These are phyloP conservation scores for Sphyrna mokarran DNA, from an alignment of 2,113 vertebrate species.

Conservation along the genomic window DNA sequence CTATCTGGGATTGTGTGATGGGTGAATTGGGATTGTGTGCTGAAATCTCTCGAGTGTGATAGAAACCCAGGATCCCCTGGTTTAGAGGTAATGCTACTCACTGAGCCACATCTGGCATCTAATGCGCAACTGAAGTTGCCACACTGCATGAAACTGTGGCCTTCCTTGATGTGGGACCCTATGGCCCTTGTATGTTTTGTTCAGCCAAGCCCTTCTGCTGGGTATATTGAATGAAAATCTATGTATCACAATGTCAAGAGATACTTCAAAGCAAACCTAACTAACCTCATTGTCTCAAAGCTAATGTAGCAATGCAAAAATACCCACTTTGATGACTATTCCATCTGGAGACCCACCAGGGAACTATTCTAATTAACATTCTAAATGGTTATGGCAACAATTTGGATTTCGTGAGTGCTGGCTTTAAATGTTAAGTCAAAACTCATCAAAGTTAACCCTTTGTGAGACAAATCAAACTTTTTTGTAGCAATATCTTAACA, in stretches of 20 bases:
- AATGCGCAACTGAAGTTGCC: neutral
- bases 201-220: neutral
- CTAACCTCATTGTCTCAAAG: constrained; percentile 29
- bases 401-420: constrained; percentile 25
- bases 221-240: neutral
- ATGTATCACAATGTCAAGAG: neutral
- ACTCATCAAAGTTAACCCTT: neutral
- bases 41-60: neutral
- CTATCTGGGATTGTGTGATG: neutral
- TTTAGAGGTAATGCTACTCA: neutral
- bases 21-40: neutral
- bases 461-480: neutral
- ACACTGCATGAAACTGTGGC: too few relatives aligned
- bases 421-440: constrained; percentile 29
- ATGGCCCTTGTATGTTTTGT: neutral
- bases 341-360: constrained; percentile 28
- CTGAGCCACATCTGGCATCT: neutral
- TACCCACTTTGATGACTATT: constrained; percentile 35
- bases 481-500: neutral
- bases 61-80: neutral
- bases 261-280: constrained; percentile 28
- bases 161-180: neutral
- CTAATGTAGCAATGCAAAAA: constrained; percentile 32
- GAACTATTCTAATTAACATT: constrained; percentile 32
- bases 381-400: constrained; percentile 35